Percentiles rank a stretch among this genome's conserved stretches.
phyloP scores from a whole-genome alignment of 2,113 vertebrate species.

The Candoia aspera region DNA sequence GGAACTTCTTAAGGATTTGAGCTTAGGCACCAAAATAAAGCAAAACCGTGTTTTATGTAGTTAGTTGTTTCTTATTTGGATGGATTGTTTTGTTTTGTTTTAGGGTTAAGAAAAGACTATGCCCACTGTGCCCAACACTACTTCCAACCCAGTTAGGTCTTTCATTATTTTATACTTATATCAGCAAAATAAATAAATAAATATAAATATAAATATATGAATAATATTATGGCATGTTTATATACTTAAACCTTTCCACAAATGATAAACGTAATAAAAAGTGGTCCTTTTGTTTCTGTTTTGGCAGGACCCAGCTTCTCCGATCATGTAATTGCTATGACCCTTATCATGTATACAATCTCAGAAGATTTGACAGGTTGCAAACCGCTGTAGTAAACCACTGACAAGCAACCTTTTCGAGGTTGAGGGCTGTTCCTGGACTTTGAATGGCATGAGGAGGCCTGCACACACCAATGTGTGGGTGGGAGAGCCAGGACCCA shows the following conservation, averaged over 20 bases:
- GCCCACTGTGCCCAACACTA: background rate
- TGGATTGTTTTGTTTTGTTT: background rate
- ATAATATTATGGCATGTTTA: background rate
- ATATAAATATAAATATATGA: no score
- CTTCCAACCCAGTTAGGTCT: no score
- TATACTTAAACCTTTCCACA: background rate
- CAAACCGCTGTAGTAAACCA: background rate
- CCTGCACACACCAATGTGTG: background rate
- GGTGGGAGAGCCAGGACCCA: background rate
- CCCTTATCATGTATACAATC: background rate
- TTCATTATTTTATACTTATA: no score
- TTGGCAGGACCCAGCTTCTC: background rate
- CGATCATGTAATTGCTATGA: background rate
- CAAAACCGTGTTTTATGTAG: background rate
- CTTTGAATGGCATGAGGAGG: background rate
- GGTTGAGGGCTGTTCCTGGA: background rate
- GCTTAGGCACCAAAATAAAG: background rate
- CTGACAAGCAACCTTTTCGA: background rate
- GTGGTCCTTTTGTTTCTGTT: background rate
- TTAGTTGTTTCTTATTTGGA: background rate
- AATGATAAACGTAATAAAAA: background rate
- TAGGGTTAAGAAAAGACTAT: background rate
- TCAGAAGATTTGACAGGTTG: background rate
- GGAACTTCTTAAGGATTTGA: background rate
- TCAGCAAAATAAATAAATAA: no score